Percentiles rank a stretch among this genome's conserved stretches.
phyloP scores from a whole-genome alignment of 1,140 invertebrate species.

The Diorhabda elongata region DNA sequence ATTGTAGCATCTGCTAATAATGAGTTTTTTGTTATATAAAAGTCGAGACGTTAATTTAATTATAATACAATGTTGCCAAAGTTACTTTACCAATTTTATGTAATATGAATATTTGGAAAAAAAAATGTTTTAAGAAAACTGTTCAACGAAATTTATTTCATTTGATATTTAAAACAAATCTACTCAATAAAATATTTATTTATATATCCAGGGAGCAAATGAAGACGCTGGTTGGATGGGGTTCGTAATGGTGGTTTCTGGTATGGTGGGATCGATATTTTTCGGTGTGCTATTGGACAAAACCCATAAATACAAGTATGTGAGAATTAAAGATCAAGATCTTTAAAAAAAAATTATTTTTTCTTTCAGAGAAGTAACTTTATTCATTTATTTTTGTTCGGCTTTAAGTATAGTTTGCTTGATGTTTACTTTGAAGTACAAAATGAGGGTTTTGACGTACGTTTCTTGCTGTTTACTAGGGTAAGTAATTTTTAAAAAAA shows the following conservation, averaged over 20 bases:
- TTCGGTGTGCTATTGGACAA: slow-evolving; percentile 68
- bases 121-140: too few relatives aligned
- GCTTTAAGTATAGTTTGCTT: slow-evolving; percentile 19
- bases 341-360: not conserved
- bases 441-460: slow-evolving; percentile 21
- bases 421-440: slow-evolving; percentile 24
- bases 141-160: too few relatives aligned
- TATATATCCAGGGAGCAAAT: slow-evolving; percentile 34
- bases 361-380: slow-evolving; percentile 26
- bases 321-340: not conserved
- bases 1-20: too few relatives aligned
- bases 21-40: too few relatives aligned
- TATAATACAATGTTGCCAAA: too few relatives aligned
- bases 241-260: slow-evolving; percentile 64
- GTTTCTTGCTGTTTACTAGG: slow-evolving; percentile 22
- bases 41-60: too few relatives aligned
- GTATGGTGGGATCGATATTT: slow-evolving; percentile 63
- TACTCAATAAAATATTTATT: not conserved
- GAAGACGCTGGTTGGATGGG: slow-evolving; percentile 65
- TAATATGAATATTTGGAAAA: too few relatives aligned
- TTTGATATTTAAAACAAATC: not conserved
- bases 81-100: too few relatives aligned
- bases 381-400: slow-evolving; percentile 21
- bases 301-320: slow-evolving; percentile 50
- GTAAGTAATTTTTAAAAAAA: slow-evolving; percentile 14